phyloP scores from a whole-genome alignment of 2,888 invertebrate genomes.

The Macrosiphum euphorbiae region DNA sequence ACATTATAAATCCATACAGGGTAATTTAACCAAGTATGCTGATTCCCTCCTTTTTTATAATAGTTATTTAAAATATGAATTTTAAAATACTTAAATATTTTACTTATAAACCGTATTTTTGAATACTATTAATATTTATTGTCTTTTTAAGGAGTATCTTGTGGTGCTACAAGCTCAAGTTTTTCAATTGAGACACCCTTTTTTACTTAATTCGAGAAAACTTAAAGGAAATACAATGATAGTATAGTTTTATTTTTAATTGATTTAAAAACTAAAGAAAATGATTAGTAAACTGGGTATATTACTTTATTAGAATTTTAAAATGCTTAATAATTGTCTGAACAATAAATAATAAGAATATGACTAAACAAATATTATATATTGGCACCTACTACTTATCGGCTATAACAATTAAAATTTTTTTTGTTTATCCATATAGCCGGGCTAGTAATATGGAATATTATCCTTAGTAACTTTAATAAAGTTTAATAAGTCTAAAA shows the following conservation, averaged over 20 bases:
- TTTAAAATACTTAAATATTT: not conserved
- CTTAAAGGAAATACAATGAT: not conserved
- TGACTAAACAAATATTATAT: not conserved
- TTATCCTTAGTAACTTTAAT: not conserved
- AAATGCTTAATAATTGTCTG: not conserved
- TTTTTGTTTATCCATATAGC: not conserved
- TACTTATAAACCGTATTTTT: not conserved
- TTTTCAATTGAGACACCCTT: not conserved
- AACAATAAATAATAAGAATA: not conserved
- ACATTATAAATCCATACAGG: not conserved
- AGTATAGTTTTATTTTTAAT: not conserved
- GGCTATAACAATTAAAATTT: not conserved
- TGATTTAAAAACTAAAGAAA: not conserved
- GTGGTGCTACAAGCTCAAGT: not conserved
- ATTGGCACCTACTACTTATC: not conserved
- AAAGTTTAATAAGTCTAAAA: not conserved
- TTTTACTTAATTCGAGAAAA: not conserved
- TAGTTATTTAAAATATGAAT: not conserved
- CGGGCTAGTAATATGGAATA: not conserved
- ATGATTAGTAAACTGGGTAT: not conserved
- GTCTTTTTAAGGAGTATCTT: not conserved
- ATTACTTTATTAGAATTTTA: not conserved
- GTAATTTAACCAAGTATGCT: not conserved
- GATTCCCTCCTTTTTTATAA: not conserved
- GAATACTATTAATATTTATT: not conserved